phyloP scores from a whole-genome alignment of 2,888 invertebrate species.

The Trimorus sp. region DNA sequence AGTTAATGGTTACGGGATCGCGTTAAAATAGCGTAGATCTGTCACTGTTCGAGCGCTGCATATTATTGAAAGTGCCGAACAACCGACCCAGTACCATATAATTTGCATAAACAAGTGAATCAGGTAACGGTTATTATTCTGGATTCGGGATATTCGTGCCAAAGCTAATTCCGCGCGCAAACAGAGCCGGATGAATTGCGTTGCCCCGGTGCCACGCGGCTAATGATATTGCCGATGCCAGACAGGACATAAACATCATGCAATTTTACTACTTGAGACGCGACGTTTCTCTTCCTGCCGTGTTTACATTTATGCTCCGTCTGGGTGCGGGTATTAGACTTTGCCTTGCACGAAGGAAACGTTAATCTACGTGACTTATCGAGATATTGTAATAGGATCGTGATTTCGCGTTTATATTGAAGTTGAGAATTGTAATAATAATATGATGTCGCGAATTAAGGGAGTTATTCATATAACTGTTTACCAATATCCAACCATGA shows the following conservation, averaged over 20 bases:
- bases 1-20: conserved; percentile 27
- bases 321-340: conserved; percentile 21
- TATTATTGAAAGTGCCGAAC: conserved; percentile 47
- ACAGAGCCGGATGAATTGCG: conserved; percentile 32
- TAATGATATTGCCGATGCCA: conserved; percentile 25
- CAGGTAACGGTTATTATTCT: conserved; percentile 45
- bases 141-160: conserved; percentile 51
- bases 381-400: no score
- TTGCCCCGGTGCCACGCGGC: conserved; percentile 35
- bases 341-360: conserved; percentile 43
- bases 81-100: conserved; percentile 53
- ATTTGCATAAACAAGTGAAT: conserved; percentile 53
- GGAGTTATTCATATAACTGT: no score
- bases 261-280: background rate
- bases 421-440: no score
- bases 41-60: conserved; percentile 36
- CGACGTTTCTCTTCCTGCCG: no score
- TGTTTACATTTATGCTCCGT: conserved; percentile 22
- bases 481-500: no score
- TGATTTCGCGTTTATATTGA: no score
- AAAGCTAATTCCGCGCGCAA: conserved; percentile 58
- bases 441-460: no score
- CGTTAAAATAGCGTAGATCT: conserved; percentile 48
- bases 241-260: conserved; percentile 34
- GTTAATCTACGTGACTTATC: background rate